phyloP scores from a whole-genome alignment of 37 sponge, comb jelly and placozoan genomes.

The Geodia barretti region DNA sequence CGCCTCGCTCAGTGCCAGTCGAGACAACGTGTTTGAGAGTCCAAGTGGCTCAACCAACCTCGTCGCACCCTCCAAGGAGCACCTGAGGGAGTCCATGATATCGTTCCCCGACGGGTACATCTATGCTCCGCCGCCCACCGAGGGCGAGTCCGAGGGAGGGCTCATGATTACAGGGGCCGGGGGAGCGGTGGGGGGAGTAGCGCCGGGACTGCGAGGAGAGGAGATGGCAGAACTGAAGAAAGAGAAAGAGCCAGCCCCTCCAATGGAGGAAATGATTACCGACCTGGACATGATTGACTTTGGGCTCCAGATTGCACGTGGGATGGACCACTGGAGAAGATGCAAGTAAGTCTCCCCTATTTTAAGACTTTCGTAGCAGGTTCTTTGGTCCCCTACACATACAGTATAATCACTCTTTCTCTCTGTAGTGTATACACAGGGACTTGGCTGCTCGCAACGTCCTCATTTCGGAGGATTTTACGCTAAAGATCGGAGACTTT shows the following conservation, averaged over 20 bases:
- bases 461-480: slow-evolving; percentile 67
- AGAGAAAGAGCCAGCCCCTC: neutral
- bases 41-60: neutral
- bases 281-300: slow-evolving; percentile 62
- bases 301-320: slow-evolving; percentile 65
- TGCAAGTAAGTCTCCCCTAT: slow-evolving; percentile 51
- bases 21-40: neutral
- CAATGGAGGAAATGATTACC: slow-evolving; percentile 7
- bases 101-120: neutral
- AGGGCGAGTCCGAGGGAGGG: no score
- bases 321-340: slow-evolving; percentile 80
- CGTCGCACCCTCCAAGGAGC: neutral
- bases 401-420: no score
- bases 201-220: neutral
- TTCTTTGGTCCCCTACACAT: neutral
- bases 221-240: neutral
- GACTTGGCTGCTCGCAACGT: slow-evolving; percentile 86
- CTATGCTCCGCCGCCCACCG: neutral
- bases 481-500: slow-evolving; percentile 79
- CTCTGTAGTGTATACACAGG: slow-evolving; percentile 67
- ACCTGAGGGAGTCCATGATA: neutral
- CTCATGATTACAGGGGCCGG: neutral
- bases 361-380: neutral
- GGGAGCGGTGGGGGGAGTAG: neutral
- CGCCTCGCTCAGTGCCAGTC: neutral